These are phyloP conservation scores for Ibidorhyncha struthersii DNA, from an alignment of 2,113 vertebrate species.

Conservation along the genomic window DNA sequence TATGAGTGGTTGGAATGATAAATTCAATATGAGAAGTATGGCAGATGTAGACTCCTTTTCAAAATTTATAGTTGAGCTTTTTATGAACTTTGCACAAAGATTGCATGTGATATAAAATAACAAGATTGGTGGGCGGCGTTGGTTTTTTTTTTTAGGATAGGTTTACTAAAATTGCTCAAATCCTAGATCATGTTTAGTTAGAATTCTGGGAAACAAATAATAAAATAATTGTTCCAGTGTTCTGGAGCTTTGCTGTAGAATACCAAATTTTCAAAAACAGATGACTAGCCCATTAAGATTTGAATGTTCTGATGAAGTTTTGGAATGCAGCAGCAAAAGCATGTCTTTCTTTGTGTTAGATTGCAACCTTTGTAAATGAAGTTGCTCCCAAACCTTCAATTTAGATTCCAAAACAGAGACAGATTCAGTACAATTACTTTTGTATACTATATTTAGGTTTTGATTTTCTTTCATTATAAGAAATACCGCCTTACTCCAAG, in stretches of 20 bases:
- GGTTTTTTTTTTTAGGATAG: background rate
- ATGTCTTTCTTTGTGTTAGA: background rate
- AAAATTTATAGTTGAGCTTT: background rate
- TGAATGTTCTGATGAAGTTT: background rate
- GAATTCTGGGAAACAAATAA: background rate
- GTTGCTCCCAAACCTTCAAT: background rate
- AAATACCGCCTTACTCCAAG: background rate
- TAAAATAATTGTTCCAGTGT: background rate
- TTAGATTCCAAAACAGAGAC: background rate
- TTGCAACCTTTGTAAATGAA: background rate
- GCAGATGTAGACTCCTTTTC: background rate
- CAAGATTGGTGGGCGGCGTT: rapidly evolving
- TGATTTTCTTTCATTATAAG: background rate
- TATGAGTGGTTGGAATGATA: background rate
- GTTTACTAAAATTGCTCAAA: background rate
- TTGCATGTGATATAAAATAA: background rate
- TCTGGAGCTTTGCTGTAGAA: background rate
- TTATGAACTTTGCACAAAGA: background rate
- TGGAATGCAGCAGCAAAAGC: background rate
- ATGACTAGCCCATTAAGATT: background rate
- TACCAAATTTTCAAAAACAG: background rate
- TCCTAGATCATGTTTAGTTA: background rate
- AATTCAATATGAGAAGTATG: background rate
- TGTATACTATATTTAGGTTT: background rate
- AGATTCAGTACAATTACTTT: background rate